phyloP scores from a whole-genome alignment of 35 echinoderm and acorn worm species.

The Lytechinus variegatus region DNA sequence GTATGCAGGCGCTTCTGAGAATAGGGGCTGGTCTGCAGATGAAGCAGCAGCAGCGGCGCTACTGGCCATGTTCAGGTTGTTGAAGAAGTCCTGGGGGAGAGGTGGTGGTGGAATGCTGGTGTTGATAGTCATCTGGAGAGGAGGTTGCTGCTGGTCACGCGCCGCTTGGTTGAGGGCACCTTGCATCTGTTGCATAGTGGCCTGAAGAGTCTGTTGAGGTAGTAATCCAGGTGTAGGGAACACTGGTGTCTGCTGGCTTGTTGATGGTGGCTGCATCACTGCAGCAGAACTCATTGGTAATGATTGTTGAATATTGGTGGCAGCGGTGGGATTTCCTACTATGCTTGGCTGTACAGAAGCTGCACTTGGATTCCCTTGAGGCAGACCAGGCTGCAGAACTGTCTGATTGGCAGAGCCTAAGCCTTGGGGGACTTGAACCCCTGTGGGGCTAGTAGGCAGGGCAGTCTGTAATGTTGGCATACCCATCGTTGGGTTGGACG shows the following conservation, averaged over 20 bases:
- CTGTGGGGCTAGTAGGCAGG: not conserved
- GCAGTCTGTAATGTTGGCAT: not conserved
- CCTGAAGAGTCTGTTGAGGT: constrained; percentile 36
- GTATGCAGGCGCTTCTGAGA: not conserved
- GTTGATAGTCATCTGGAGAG: not conserved
- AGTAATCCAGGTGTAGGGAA: not conserved
- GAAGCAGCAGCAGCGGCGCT: not conserved
- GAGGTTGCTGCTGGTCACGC: not conserved
- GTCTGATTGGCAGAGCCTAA: constrained; percentile 7
- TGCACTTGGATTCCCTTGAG: not conserved
- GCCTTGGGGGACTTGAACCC: not conserved
- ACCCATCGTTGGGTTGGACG: constrained; percentile 23
- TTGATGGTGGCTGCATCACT: not conserved
- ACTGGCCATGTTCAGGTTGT: not conserved
- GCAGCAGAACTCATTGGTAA: not conserved
- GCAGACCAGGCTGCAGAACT: not conserved
- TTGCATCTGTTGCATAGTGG: constrained; percentile 48
- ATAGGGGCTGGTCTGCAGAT: not conserved
- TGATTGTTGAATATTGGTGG: constrained; percentile 24
- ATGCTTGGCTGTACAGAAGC: not conserved
- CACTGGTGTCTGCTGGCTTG: constrained; percentile 13
- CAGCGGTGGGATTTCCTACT: constrained; percentile 43
- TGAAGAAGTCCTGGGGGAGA: constrained; percentile 13
- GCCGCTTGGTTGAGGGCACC: constrained; percentile 28
- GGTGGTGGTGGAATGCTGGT: constrained; percentile 27